Evolutionary conservation across 2,797 vertebrate genomes (phyloP), one percentile per base, ranked within the genome.

Genomic region (Muscicapa striata): DNA sequence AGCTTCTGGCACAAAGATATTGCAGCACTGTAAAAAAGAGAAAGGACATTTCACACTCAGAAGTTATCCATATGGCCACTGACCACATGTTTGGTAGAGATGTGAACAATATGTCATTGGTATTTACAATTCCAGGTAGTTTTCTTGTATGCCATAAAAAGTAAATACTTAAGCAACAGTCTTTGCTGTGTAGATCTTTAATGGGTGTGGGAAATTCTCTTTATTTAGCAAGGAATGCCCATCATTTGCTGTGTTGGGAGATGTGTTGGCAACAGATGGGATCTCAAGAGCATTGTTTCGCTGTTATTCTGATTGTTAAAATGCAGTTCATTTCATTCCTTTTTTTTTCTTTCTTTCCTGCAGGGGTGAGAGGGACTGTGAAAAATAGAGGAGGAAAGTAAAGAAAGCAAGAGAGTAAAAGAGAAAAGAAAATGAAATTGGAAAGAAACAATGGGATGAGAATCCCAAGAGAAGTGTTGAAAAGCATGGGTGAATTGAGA

Each of bases 81-180:
- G 94, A 94, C 96, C 95, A 95, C 96, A 94, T 97, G 95, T 94
- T 96, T 96, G 92, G 91, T 96, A 93, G 91, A 96, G 91, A 97
- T 95, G 94, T 95, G 94, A 97, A 96, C 91, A 96, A 96, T 96
- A 97, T 94, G 94, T 96, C 94, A 97, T 90, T 86, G 95, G 94
- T 96, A 95, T 96, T 96, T 97, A 96, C 95, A 97, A 97, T 96
- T 97, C 95, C 94, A 96, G 94, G 94, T 97, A 97, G 94, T 96
- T 96, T 96, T 96, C 96, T 96, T 90, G 94, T 91, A 96, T 95
- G 95, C 91, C 90, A 90, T 96, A 96, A 96, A 96, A 96, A 96
- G 94, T 88, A 95, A 96, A 96, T 95, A 94, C 92, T 96, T 94
- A 74, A 93, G 87, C 90, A 96, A 95, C 84, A 90, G 90, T 94